phyloP scores from a whole-genome alignment of 2,797 vertebrate genomes.

The Anguilla pacifica region DNA sequence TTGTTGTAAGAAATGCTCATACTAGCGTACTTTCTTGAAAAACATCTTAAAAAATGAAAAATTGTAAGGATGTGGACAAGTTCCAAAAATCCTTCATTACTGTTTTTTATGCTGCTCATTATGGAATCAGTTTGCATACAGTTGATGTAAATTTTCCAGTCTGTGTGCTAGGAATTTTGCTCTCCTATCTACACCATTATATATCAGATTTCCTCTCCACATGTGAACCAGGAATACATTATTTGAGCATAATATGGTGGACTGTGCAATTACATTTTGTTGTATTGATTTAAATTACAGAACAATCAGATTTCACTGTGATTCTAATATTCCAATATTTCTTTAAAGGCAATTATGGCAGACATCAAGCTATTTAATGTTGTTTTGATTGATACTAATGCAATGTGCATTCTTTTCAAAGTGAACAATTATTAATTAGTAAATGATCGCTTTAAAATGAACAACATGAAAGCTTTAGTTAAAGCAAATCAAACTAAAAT shows the following conservation, averaged over 20 bases:
- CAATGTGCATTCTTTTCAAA: not conserved
- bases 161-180: not conserved
- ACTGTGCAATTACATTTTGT: not conserved
- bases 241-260: not conserved
- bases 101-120: not conserved
- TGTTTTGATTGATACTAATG: not conserved
- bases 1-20: not conserved
- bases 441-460: not conserved
- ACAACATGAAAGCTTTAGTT: not conserved
- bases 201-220: not conserved
- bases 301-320: not conserved
- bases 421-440: constrained; percentile 10
- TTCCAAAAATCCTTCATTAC: not conserved
- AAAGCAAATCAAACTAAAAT: not conserved
- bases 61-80: not conserved
- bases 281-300: not conserved
- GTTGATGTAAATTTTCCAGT: not conserved
- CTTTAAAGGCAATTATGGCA: not conserved
- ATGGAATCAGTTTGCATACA: not conserved
- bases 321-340: not conserved
- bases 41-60: not conserved
- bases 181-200: not conserved
- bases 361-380: not conserved
- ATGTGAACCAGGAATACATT: not conserved
- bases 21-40: not conserved